Evolutionary conservation across 1,140 invertebrate genomes (phyloP).

Genomic region (Drosophila hydei): DNA sequence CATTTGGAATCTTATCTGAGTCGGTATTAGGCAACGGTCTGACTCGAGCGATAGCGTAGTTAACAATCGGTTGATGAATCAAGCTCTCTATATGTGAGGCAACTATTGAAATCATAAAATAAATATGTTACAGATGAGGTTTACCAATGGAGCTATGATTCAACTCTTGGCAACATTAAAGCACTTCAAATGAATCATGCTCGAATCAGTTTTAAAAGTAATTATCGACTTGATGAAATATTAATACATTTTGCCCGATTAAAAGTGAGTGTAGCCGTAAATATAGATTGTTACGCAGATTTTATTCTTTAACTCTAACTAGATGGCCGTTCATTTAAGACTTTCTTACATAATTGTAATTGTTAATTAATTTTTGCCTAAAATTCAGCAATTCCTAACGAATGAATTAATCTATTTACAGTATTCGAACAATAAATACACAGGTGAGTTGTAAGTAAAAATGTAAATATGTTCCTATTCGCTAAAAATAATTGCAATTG

Average conservation of each 20-base stretch:
- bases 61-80: slow-evolving; percentile 14
- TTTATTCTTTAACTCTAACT: slow-evolving; percentile 39
- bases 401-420: slow-evolving; percentile 68
- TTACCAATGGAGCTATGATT: not conserved
- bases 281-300: slow-evolving; percentile 58
- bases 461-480: slow-evolving; percentile 53
- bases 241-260: too few species aligned
- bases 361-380: slow-evolving; percentile 64
- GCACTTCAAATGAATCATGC: not conserved
- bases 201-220: not conserved
- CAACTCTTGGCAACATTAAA: not conserved
- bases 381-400: slow-evolving; percentile 68
- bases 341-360: slow-evolving; percentile 45
- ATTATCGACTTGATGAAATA: too few species aligned
- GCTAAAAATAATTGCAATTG: slow-evolving; percentile 77
- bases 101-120: slow-evolving; percentile 9
- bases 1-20: slow-evolving; percentile 3
- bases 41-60: not conserved
- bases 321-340: slow-evolving; percentile 38
- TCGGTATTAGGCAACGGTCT: too few species aligned
- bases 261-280: too few species aligned
- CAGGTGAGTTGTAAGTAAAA: slow-evolving; percentile 45
- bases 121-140: not conserved
- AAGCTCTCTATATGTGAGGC: slow-evolving; percentile 1
- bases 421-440: slow-evolving; percentile 52